A percentile compares a stretch with the other conserved stretches of the same genome.
Conservation (phyloP, 2,888 invertebrate genomes). For the Lingula anatina region DNA sequence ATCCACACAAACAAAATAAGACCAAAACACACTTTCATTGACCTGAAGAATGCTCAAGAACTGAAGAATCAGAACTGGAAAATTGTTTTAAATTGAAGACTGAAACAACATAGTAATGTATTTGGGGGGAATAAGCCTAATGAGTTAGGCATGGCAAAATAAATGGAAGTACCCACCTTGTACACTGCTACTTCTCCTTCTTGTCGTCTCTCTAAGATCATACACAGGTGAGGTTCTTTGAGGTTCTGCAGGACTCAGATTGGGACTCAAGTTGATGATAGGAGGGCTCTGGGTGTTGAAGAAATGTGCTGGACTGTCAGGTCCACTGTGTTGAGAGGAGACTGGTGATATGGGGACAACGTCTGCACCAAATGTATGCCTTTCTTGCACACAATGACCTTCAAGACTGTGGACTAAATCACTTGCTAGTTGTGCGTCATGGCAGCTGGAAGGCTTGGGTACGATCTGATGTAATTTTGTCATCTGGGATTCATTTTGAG, state of each 20-base stretch:
- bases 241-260: conserved; percentile 31
- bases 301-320: conserved; percentile 19
- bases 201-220: conserved; percentile 41
- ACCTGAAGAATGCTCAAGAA: no score
- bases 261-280: conserved; percentile 47
- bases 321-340: not conserved
- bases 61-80: no score
- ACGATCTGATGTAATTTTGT: conserved; percentile 19
- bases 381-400: no score
- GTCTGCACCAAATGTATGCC: not conserved
- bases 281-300: conserved; percentile 50
- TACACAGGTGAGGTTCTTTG: conserved; percentile 44
- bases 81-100: no score
- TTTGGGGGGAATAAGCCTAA: no score
- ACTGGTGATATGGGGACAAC: not conserved
- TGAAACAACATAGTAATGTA: no score
- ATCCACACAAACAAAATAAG: no score
- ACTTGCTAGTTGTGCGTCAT: no score
- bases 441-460: conserved; percentile 18
- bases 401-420: no score
- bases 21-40: no score
- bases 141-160: no score
- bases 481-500: no score
- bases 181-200: conserved; percentile 30
- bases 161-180: conserved; percentile 36